Percentiles rank a stretch among this genome's conserved stretches.
phyloP scores from a whole-genome alignment of 2,888 invertebrate genomes.

The Lochmaea capreae region DNA sequence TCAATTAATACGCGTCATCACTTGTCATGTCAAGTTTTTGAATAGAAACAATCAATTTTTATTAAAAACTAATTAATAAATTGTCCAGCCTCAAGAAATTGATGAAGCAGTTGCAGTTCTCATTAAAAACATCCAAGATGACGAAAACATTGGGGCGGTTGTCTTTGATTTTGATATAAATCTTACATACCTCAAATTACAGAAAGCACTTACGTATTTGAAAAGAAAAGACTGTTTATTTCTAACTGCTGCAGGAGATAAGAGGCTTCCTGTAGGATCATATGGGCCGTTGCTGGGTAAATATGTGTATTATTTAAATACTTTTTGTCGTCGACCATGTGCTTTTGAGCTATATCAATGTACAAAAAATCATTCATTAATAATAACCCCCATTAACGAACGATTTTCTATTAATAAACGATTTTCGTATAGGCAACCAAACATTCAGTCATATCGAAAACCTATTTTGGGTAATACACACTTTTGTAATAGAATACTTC shows the following conservation, averaged over 20 bases:
- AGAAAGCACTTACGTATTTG: constrained; percentile 67
- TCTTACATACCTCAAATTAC: constrained; percentile 68
- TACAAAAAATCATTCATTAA: too few species aligned
- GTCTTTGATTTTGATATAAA: constrained; percentile 69
- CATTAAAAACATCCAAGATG: constrained; percentile 57
- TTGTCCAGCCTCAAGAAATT: constrained; percentile 24
- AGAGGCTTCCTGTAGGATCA: constrained; percentile 58
- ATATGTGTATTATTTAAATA: neutral
- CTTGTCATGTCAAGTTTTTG: too few species aligned
- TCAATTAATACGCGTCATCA: too few species aligned
- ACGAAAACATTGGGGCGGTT: constrained; percentile 69
- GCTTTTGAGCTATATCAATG: too few species aligned
- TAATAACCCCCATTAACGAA: too few species aligned
- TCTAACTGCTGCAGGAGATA: constrained; percentile 68
- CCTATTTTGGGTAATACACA: too few species aligned
- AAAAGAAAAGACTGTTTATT: constrained; percentile 68
- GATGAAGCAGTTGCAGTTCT: constrained; percentile 19
- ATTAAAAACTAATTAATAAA: neutral
- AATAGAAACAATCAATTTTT: too few species aligned
- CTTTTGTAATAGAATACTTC: too few species aligned
- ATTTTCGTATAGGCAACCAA: too few species aligned
- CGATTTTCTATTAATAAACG: too few species aligned
- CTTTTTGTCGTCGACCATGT: too few species aligned
- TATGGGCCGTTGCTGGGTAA: constrained; percentile 36
- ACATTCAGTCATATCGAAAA: too few species aligned